Conservation (phyloP, 2,113 vertebrate species). For the Diphyllodes magnificus region DNA sequence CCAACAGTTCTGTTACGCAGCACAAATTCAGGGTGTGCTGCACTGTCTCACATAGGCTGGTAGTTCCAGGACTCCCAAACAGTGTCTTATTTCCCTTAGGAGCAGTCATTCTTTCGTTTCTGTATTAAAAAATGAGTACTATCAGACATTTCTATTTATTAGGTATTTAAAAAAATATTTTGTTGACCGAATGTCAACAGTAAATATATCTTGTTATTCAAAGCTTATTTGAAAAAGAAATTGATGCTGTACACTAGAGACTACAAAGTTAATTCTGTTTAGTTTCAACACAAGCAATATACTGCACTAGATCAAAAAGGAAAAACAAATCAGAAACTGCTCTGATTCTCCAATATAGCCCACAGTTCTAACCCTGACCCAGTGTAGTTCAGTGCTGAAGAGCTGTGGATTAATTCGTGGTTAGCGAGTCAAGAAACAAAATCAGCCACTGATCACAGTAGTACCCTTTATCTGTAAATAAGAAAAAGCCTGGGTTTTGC, state of each 20-base stretch:
- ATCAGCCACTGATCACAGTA: not conserved
- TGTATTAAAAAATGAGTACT: not conserved
- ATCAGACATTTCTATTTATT: not conserved
- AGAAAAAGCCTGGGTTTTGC: not conserved
- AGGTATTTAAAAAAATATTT: not conserved
- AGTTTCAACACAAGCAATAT: not conserved
- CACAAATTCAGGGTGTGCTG: not conserved
- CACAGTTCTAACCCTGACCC: not conserved
- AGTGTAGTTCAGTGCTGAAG: not conserved
- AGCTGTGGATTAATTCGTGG: not conserved
- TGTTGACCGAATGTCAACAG: not conserved
- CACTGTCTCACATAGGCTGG: not conserved
- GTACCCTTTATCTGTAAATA: not conserved
- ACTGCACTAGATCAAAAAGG: not conserved
- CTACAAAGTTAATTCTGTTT: conserved; percentile 6
- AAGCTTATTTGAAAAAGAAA: not conserved
- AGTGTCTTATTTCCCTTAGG: not conserved
- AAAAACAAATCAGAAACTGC: not conserved
- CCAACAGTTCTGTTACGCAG: not conserved
- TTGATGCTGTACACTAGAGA: not conserved
- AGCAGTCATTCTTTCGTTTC: not conserved
- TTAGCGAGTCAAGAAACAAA: conserved; percentile 5
- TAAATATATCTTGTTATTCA: not conserved
- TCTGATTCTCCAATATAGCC: not conserved
- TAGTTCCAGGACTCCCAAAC: not conserved